phyloP scores from a whole-genome alignment of 2,888 invertebrate genomes.

The Venustoraphidia nigricollis region DNA sequence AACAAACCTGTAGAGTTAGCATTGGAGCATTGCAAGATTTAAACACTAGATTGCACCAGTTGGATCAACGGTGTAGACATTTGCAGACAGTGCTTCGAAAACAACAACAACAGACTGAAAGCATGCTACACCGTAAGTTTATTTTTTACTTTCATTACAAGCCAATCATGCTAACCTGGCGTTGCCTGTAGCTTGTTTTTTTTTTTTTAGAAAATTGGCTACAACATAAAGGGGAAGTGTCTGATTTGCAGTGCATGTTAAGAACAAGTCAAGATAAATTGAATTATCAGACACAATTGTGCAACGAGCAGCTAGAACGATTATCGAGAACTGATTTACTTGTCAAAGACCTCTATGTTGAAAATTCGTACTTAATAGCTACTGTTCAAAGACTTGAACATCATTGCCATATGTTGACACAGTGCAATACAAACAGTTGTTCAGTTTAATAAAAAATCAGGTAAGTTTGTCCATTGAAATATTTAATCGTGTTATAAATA shows the following conservation, averaged over 20 bases:
- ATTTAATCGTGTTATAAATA: too few species aligned
- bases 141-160: neutral
- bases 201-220: slow-evolving; percentile 33
- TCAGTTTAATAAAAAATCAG: slow-evolving; percentile 20
- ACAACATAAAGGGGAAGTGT: slow-evolving; percentile 37
- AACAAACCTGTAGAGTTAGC: slow-evolving; percentile 4
- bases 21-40: slow-evolving; percentile 19
- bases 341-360: slow-evolving; percentile 69
- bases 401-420: slow-evolving; percentile 32
- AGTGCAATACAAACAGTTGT: slow-evolving; percentile 26
- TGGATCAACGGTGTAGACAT: slow-evolving; percentile 46
- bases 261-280: slow-evolving; percentile 36
- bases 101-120: slow-evolving; percentile 47
- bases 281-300: slow-evolving; percentile 34
- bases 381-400: slow-evolving; percentile 41
- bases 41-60: slow-evolving; percentile 24
- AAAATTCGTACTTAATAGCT: slow-evolving; percentile 64
- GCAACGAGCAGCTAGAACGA: slow-evolving; percentile 45
- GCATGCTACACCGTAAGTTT: slow-evolving; percentile 43
- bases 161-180: neutral
- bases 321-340: slow-evolving; percentile 58
- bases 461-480: too few species aligned
- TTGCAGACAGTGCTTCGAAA: slow-evolving; percentile 43
- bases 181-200: neutral
- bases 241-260: slow-evolving; percentile 33